Evolutionary conservation across 2,797 vertebrate species (phyloP).

Genomic region (Distichodus sexfasciatus): DNA sequence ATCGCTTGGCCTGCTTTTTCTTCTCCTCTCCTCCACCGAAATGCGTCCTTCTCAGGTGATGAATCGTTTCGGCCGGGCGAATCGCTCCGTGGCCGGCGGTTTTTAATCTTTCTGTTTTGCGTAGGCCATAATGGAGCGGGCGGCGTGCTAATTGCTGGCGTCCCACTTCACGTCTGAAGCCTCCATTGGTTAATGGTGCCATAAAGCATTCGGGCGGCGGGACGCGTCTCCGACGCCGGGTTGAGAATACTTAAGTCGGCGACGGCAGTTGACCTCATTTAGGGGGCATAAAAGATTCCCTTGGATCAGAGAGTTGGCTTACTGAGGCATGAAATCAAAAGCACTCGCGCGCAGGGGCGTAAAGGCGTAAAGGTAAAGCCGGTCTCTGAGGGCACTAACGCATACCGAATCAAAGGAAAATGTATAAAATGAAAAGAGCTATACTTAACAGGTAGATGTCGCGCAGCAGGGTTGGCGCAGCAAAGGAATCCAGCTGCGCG

Average conservation of each 20-base stretch:
- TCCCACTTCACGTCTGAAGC: conserved; percentile 67
- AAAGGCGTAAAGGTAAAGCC: conserved; percentile 47
- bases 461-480: conserved; percentile 29
- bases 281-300: conserved; percentile 68
- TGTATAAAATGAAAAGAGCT: conserved; percentile 36
- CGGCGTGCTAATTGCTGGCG: conserved; percentile 75
- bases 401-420: conserved; percentile 32
- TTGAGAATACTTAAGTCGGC: conserved; percentile 70
- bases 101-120: conserved; percentile 68
- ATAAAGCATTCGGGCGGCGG: conserved; percentile 72
- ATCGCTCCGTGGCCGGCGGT: conserved; percentile 43
- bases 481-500: conserved; percentile 22
- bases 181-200: conserved; percentile 74
- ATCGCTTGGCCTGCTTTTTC: too few relatives aligned
- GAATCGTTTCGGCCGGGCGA: conserved; percentile 17
- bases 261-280: conserved; percentile 70
- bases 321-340: conserved; percentile 44
- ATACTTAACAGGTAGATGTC: conserved; percentile 39
- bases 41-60: conserved; percentile 37
- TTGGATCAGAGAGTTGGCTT: conserved; percentile 56
- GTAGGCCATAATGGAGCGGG: conserved; percentile 73
- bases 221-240: conserved; percentile 68
- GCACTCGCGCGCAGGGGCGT: conserved; percentile 35
- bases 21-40: conserved; percentile 10
- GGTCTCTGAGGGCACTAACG: conserved; percentile 37